These are phyloP conservation scores for Subacronicta megacephala DNA, from an alignment of 2,888 invertebrate genomes.

Conservation along the genomic window DNA sequence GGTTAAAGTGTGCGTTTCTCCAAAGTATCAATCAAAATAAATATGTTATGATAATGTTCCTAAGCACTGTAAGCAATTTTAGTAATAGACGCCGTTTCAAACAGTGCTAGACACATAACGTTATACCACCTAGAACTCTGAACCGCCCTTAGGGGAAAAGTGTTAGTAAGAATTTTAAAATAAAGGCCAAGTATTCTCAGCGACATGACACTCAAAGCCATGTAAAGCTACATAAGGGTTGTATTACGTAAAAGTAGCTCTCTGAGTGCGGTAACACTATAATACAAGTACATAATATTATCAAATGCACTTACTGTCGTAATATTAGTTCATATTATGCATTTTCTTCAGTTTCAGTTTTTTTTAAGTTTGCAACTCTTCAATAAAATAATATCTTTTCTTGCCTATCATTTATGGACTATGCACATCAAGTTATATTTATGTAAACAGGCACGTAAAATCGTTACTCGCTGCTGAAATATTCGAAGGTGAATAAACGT, in stretches of 20 bases:
- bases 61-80: slow-evolving; percentile 1
- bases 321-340: slow-evolving; percentile 1
- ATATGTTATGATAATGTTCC: slow-evolving; percentile 4
- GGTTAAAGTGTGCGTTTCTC: too few species aligned
- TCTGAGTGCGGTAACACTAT: slow-evolving; percentile 11
- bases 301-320: neutral
- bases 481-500: slow-evolving; percentile 33
- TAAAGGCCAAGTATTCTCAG: slow-evolving; percentile 25
- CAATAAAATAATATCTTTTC: slow-evolving; percentile 40
- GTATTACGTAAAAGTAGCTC: slow-evolving; percentile 16
- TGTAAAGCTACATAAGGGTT: slow-evolving; percentile 30
- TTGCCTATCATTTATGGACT: slow-evolving; percentile 32
- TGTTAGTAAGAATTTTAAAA: slow-evolving; percentile 21
- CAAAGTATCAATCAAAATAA: slow-evolving; percentile 7
- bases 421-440: slow-evolving; percentile 53
- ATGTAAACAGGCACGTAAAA: slow-evolving; percentile 45
- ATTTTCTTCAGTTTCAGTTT: neutral
- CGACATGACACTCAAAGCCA: slow-evolving; percentile 32
- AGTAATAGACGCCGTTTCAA: slow-evolving; percentile 3
- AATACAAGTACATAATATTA: slow-evolving; percentile 18
- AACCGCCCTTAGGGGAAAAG: slow-evolving; percentile 15
- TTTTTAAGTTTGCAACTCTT: neutral
- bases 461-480: slow-evolving; percentile 28
- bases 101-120: neutral
- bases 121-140: neutral